Conservation (phyloP, 2,888 invertebrate species). For the Coelopa pilipes region DNA sequence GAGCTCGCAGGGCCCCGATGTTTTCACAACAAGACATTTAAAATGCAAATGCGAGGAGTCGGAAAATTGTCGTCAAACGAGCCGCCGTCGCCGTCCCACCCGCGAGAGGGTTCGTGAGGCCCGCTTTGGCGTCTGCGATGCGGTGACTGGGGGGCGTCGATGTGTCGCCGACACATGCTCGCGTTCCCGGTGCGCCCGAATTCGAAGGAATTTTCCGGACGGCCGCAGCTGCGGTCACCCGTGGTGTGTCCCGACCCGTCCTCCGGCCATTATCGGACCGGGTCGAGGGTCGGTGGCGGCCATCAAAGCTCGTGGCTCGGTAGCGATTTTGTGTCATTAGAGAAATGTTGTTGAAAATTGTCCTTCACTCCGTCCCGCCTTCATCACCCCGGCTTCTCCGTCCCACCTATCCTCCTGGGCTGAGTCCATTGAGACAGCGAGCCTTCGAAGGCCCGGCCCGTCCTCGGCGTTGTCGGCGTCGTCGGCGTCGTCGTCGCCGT, state of each 20-base stretch:
- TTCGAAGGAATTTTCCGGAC: constrained; percentile 9
- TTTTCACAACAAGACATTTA: not conserved
- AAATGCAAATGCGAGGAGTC: no score
- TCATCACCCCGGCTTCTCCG: not conserved
- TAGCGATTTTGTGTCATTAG: constrained; percentile 27
- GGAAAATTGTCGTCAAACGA: no score
- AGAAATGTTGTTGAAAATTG: constrained; percentile 19
- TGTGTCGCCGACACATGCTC: constrained; percentile 25
- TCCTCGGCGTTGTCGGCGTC: no score
- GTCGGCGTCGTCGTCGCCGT: not conserved
- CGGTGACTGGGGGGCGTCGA: constrained; percentile 1
- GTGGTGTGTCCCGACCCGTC: not conserved
- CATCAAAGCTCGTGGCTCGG: not conserved
- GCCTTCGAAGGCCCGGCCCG: not conserved
- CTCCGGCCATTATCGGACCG: not conserved
- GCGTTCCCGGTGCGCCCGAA: constrained; percentile 5
- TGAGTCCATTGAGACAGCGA: not conserved
- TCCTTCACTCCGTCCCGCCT: not conserved
- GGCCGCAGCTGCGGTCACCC: constrained; percentile 10
- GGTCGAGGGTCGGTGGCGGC: not conserved
- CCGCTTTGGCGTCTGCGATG: not conserved
- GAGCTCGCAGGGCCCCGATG: not conserved
- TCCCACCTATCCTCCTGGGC: no score
- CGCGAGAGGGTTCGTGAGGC: no score
- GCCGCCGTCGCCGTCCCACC: no score